These are phyloP conservation scores for Aurelia coerulea DNA, from an alignment of 30 jellyfish, hydroid and myxozoan species.

Conservation along the genomic window DNA sequence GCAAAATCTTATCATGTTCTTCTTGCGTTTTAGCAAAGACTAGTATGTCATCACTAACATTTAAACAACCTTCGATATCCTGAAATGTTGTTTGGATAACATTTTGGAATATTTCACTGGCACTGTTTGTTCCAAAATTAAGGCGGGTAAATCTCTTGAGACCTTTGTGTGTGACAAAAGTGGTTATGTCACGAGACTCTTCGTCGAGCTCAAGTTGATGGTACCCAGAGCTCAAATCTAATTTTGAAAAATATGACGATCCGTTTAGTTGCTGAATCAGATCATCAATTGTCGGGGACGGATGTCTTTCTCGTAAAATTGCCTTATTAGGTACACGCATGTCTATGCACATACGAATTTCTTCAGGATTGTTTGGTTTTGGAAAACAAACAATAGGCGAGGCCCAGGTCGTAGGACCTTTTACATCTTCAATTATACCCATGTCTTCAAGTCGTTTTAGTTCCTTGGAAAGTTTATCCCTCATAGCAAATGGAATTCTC, in stretches of 20 bases:
- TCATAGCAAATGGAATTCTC: constrained; percentile 7
- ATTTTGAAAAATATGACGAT: neutral
- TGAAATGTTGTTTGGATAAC: neutral
- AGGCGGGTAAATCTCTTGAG: neutral
- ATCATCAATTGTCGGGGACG: neutral
- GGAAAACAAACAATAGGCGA: constrained; percentile 12
- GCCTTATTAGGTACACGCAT: constrained; percentile 63
- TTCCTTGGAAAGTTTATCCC: constrained; percentile 20
- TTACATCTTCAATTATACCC: constrained; percentile 20
- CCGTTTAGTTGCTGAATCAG: neutral
- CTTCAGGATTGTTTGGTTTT: constrained; percentile 18
- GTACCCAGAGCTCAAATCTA: neutral
- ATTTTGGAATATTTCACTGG: constrained; percentile 31
- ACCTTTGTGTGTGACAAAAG: neutral
- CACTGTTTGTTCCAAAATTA: constrained; percentile 7
- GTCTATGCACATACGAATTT: constrained; percentile 71
- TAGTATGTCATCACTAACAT: neutral
- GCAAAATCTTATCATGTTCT: constrained; percentile 20
- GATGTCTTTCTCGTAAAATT: constrained; percentile 42
- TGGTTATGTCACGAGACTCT: neutral
- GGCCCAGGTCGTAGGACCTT: constrained; percentile 31
- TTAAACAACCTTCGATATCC: constrained; percentile 19
- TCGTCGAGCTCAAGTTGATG: neutral
- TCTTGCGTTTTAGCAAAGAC: constrained; percentile 31
- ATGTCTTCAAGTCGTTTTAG: constrained; percentile 4